These are phyloP conservation scores for Dyspetes luteomarginatus DNA, from an alignment of 2,888 invertebrate genomes.

Conservation along the genomic window DNA sequence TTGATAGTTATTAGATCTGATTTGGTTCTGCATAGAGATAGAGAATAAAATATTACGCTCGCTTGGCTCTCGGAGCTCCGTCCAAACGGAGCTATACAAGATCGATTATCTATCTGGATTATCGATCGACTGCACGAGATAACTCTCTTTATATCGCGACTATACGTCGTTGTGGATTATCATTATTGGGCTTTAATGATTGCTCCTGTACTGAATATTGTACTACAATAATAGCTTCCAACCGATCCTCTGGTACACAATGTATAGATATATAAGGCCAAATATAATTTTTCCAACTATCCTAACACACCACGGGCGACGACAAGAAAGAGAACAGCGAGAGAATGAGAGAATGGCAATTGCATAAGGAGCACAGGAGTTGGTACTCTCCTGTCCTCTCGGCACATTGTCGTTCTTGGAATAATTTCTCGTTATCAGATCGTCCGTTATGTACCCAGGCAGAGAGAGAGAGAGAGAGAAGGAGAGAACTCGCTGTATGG, in stretches of 20 bases:
- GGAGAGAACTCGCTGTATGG: slow-evolving; percentile 40
- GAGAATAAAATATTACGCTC: slow-evolving; percentile 36
- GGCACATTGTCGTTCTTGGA: slow-evolving; percentile 66
- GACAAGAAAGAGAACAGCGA: not conserved
- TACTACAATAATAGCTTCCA: slow-evolving; percentile 45
- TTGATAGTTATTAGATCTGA: slow-evolving; percentile 27
- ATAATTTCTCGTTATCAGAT: slow-evolving; percentile 71
- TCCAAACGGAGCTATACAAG: slow-evolving; percentile 25
- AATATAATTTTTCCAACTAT: slow-evolving; percentile 34
- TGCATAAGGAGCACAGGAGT: slow-evolving; percentile 26
- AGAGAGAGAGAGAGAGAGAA: slow-evolving; percentile 35
- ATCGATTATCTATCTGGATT: slow-evolving; percentile 63
- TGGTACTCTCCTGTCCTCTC: slow-evolving; percentile 22
- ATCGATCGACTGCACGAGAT: slow-evolving; percentile 57
- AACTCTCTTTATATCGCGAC: slow-evolving; percentile 54
- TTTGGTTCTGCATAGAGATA: slow-evolving; percentile 22
- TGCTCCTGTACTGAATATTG: slow-evolving; percentile 58
- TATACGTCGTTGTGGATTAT: slow-evolving; percentile 50
- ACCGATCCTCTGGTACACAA: slow-evolving; percentile 16
- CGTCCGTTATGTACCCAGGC: slow-evolving; percentile 65
- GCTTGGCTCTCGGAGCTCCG: slow-evolving; percentile 27
- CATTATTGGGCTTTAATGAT: slow-evolving; percentile 66
- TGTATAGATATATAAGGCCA: slow-evolving; percentile 10
- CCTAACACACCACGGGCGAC: not conserved
- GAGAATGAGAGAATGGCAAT: not conserved